Percentiles rank a stretch among this genome's conserved stretches.
These are phyloP conservation scores for Paramormyrops hopkinsi DNA, from an alignment of 2,797 vertebrate genomes.

Conservation along the genomic window DNA sequence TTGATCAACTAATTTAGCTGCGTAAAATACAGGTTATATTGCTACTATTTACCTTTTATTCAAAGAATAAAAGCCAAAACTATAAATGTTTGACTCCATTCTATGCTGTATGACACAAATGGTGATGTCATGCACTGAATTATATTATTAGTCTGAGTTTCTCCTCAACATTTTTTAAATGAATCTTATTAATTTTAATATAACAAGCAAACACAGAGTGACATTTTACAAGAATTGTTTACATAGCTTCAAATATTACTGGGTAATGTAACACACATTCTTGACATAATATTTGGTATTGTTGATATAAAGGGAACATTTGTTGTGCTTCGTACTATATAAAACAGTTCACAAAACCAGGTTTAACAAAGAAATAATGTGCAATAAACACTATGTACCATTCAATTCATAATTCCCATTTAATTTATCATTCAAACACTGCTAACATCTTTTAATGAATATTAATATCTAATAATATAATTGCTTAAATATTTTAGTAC, in stretches of 20 bases:
- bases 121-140: constrained; percentile 3
- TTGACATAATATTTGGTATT: constrained; percentile 20
- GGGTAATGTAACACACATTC: constrained; percentile 17
- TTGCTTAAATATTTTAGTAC: not conserved
- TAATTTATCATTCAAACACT: not conserved
- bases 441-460: not conserved
- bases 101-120: constrained; percentile 6
- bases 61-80: not conserved
- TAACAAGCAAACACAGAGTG: constrained; percentile 54
- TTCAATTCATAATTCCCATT: not conserved
- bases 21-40: not conserved
- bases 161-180: constrained; percentile 41
- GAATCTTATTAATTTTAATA: constrained; percentile 57
- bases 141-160: constrained; percentile 14
- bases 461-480: not conserved
- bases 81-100: not conserved
- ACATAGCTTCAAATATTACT: constrained; percentile 47
- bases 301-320: constrained; percentile 18
- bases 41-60: not conserved
- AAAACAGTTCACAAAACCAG: not conserved
- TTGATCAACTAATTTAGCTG: not conserved
- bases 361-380: not conserved
- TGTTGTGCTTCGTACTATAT: not conserved
- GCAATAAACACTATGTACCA: not conserved
- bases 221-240: constrained; percentile 58